phyloP scores from a whole-genome alignment of 2,797 vertebrate species.

The Hoplostethus mediterraneus region DNA sequence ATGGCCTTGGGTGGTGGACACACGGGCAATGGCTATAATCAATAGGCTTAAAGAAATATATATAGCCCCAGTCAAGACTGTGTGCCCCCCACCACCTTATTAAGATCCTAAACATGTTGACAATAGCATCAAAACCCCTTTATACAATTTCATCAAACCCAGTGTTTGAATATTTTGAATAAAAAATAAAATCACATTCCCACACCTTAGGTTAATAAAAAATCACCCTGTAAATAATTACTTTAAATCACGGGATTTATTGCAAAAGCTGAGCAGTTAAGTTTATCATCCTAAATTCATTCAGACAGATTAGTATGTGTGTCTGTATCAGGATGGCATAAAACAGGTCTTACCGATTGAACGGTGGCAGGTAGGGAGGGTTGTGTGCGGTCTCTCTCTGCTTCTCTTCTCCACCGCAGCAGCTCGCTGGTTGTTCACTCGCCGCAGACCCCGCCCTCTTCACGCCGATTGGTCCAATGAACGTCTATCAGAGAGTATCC shows the following conservation, averaged over 20 bases:
- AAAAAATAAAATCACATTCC: conserved; percentile 18
- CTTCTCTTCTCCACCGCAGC: conserved; percentile 68
- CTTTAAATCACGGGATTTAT: background rate
- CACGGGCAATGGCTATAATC: conserved; percentile 46
- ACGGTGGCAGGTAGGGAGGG: conserved; percentile 36
- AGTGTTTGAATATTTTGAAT: background rate
- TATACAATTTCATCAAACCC: background rate
- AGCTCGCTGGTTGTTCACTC: conserved; percentile 63
- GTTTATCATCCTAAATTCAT: background rate
- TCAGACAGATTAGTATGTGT: background rate
- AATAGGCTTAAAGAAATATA: conserved; percentile 48
- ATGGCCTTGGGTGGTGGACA: conserved; percentile 46
- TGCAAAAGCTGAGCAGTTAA: conserved; percentile 2
- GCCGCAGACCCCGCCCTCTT: conserved; percentile 73
- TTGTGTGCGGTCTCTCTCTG: conserved; percentile 53
- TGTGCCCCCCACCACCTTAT: conserved; percentile 40
- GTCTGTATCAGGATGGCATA: conserved; percentile 9
- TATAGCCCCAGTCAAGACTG: conserved; percentile 29
- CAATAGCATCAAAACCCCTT: conserved; percentile 16
- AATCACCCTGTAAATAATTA: conserved; percentile 4
- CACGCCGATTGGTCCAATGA: conserved; percentile 59
- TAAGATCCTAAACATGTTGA: conserved; percentile 73
- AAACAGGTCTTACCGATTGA: conserved; percentile 70
- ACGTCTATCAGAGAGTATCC: conserved; percentile 50
- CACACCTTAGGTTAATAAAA: conserved; percentile 14